Base-by-base conservation (phyloP, 2,797 vertebrate species). In the Enteromius paludinosus region DNA sequence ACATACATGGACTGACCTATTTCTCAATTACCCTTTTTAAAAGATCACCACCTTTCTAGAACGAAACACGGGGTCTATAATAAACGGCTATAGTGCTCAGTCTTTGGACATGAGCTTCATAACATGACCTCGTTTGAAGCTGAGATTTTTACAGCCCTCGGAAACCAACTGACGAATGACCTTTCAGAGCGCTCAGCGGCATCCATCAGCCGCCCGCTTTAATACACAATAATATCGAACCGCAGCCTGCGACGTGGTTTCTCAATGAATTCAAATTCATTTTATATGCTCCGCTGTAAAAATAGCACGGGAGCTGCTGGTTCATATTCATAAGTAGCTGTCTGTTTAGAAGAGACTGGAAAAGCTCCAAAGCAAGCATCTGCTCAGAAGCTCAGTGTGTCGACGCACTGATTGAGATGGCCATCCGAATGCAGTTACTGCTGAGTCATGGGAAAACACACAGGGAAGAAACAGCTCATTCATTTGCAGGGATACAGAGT, bases 361-460 rank as follows among this genome's bases (percentile, higher is more conserved):
- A 86, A 59, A 74, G 38, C 69, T 90, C 86, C 85, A 88, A 78
- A 86, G 76, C 64, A 45, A 85, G 87, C 81, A 76, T 84, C 76
- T 90, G 86, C 87, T 87, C 92, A 91, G 88, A 85, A 87, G 86
- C 79, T 83, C 79, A 76, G 84, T 73, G 86, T 89, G 90, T 86
- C 72, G 80, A 84, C 25, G 80, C 86, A 89, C 87, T 89, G 90
- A 92, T 86, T 81, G 84, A 92, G 86, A 87, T 85, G 68, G 82
- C 86, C 81, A 62, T 72, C 82, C 43, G 15, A 68, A 86, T 68
- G 38, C 78, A 85, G 76, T 84, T 84, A 81, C 81, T 84, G 89
- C 87, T 30, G 79, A 91, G 86, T 87, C 91, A 88, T 83, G 84
- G 83, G 80, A 83, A 83, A 33, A 82, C 10, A 23, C 64, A 10